Conservation (phyloP, 1,140 invertebrate genomes). For the Chironomus tepperi region DNA sequence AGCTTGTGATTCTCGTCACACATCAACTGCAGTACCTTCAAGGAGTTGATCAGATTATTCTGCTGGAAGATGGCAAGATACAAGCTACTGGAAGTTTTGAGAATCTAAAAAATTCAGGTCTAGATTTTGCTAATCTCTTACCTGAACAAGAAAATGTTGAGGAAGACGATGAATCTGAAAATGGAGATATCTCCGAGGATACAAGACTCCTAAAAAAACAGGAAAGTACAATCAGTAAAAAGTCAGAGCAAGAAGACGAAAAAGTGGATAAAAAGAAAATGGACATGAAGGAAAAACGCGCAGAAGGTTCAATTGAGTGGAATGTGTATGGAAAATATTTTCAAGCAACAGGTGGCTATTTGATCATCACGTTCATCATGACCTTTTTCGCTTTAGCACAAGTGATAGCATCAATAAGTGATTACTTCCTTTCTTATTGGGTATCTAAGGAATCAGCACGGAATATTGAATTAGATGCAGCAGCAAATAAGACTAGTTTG, state of each 20-base stretch:
- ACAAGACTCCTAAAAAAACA: slow-evolving; percentile 36
- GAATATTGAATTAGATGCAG: background rate
- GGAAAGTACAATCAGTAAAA: slow-evolving; percentile 42
- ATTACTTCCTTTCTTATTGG: slow-evolving; percentile 62
- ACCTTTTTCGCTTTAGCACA: slow-evolving; percentile 51
- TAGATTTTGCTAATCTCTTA: slow-evolving; percentile 56
- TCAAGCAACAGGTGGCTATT: slow-evolving; percentile 46
- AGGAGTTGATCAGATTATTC: slow-evolving; percentile 63
- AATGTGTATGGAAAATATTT: slow-evolving; percentile 53
- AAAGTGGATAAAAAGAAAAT: slow-evolving; percentile 40
- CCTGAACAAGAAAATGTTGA: slow-evolving; percentile 38
- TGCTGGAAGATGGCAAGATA: slow-evolving; percentile 59
- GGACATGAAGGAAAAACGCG: slow-evolving; percentile 46
- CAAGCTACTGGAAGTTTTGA: slow-evolving; percentile 11
- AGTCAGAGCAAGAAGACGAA: slow-evolving; percentile 49
- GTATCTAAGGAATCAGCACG: background rate
- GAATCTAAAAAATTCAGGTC: slow-evolving; percentile 35
- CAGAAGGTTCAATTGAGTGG: slow-evolving; percentile 47
- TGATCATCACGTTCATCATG: slow-evolving; percentile 43
- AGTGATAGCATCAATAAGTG: slow-evolving; percentile 52
- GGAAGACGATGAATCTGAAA: slow-evolving; percentile 37
- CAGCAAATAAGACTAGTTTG: background rate
- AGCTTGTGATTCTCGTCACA: slow-evolving; percentile 73
- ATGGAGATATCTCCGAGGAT: slow-evolving; percentile 27
- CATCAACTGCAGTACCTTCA: slow-evolving; percentile 78